These are phyloP conservation scores for Nineta flava DNA, from an alignment of 2,888 invertebrate genomes.

Conservation along the genomic window DNA sequence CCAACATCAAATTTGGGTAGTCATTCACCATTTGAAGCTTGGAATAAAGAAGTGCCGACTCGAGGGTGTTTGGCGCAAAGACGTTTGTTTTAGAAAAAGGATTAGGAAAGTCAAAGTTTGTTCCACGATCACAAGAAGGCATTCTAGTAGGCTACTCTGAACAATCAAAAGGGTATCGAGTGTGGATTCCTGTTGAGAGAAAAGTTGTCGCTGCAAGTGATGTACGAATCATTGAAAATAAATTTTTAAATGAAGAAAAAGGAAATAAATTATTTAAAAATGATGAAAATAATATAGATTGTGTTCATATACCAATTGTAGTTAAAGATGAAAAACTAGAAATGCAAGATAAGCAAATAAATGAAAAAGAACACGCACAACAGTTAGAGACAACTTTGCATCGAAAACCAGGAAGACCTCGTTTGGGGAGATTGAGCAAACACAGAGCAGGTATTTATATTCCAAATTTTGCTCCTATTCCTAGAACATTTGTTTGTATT, in stretches of 20 bases:
- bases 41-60: conserved; percentile 19
- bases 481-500: no score
- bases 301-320: neutral
- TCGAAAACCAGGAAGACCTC: conserved; percentile 1
- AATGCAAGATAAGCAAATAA: neutral
- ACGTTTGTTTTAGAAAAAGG: conserved; percentile 19
- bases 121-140: conserved; percentile 14
- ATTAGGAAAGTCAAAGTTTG: conserved; percentile 18
- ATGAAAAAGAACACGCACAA: neutral
- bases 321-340: neutral
- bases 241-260: neutral
- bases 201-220: conserved; percentile 12
- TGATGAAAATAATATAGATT: neutral
- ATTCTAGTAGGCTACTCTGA: conserved; percentile 17
- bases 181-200: conserved; percentile 13
- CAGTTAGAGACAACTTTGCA: neutral
- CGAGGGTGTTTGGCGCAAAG: conserved; percentile 17
- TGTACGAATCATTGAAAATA: conserved; percentile 7
- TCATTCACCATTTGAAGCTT: conserved; percentile 19
- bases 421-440: neutral
- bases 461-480: no score
- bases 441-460: no score
- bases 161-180: conserved; percentile 15
- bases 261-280: neutral
- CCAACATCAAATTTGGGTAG: conserved; percentile 9